Percentiles rank a stretch among this genome's conserved stretches.
Conservation (phyloP, 2,797 vertebrate species). For the Sebastes steindachneri region DNA sequence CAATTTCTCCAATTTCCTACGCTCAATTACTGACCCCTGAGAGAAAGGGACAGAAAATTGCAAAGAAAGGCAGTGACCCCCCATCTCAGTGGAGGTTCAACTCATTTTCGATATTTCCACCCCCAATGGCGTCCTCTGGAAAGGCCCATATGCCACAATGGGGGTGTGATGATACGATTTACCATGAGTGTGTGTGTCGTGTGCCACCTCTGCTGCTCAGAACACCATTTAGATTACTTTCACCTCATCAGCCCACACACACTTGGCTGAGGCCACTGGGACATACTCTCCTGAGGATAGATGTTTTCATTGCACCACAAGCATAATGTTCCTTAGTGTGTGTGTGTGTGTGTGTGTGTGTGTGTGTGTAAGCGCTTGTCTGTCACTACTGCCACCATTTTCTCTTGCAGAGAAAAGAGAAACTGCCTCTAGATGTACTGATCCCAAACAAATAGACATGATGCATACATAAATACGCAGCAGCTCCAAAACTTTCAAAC, state of each 20-base stretch:
- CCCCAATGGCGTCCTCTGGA: conserved; percentile 45
- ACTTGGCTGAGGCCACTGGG: conserved; percentile 55
- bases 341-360: conserved; percentile 23
- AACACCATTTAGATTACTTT: conserved; percentile 79
- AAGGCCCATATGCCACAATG: conserved; percentile 44
- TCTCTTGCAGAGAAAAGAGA: background rate
- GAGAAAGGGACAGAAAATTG: conserved; percentile 55
- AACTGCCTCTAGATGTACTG: background rate
- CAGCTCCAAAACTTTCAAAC: background rate
- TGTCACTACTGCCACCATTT: background rate
- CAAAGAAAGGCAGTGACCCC: conserved; percentile 37
- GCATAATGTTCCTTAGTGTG: conserved; percentile 26
- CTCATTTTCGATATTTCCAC: conserved; percentile 66
- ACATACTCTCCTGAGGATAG: conserved; percentile 50
- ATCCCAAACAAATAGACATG: background rate
- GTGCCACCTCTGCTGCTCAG: conserved; percentile 34
- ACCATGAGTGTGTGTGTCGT: conserved; percentile 5
- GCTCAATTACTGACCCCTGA: conserved; percentile 65
- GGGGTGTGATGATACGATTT: conserved; percentile 61
- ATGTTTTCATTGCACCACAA: conserved; percentile 58
- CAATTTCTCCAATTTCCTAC: conserved; percentile 55
- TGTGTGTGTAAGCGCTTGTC: background rate
- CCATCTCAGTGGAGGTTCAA: conserved; percentile 56
- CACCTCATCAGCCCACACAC: conserved; percentile 75
- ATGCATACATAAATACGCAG: background rate